A percentile compares a stretch with the other conserved stretches of the same genome.
These are phyloP conservation scores for Microtus californicus DNA, from an alignment of 2,797 vertebrate genomes.

Conservation along the genomic window DNA sequence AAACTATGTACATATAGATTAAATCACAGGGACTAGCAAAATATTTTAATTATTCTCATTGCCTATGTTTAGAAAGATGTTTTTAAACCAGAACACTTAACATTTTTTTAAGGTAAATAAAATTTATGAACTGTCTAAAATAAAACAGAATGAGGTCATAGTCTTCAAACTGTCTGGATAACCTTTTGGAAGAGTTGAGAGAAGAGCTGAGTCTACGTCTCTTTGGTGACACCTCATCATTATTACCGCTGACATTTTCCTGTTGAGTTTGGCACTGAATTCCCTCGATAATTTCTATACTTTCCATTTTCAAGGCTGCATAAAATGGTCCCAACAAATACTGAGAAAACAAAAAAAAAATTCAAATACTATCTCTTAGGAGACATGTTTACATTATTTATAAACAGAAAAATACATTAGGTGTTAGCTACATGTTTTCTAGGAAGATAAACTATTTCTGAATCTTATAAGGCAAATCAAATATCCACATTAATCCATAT, in stretches of 20 bases:
- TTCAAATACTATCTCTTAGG: slow-evolving; percentile 48
- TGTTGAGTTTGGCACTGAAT: slow-evolving; percentile 75
- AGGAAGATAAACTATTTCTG: slow-evolving; percentile 40
- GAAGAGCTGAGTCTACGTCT: slow-evolving; percentile 87
- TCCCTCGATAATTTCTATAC: slow-evolving; percentile 86
- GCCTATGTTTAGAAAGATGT: slow-evolving; percentile 36
- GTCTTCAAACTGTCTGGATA: slow-evolving; percentile 81
- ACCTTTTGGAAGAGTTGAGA: slow-evolving; percentile 82
- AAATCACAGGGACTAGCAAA: slow-evolving; percentile 51
- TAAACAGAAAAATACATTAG: slow-evolving; percentile 30
- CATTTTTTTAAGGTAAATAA: slow-evolving; percentile 52
- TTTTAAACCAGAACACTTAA: slow-evolving; percentile 67
- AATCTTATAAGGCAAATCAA: slow-evolving; percentile 50
- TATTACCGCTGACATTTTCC: slow-evolving; percentile 82
- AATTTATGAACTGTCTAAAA: slow-evolving; percentile 60
- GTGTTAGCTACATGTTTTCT: slow-evolving; percentile 1
- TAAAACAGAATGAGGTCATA: slow-evolving; percentile 84
- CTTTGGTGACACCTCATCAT: slow-evolving; percentile 91
- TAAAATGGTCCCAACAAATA: slow-evolving; percentile 92
- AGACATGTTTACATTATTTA: slow-evolving; percentile 50
- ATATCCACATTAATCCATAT: slow-evolving; percentile 27
- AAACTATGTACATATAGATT: slow-evolving; percentile 33
- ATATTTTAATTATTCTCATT: slow-evolving; percentile 20
- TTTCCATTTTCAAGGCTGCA: slow-evolving; percentile 91
- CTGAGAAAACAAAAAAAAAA: slow-evolving; percentile 87